Conservation (phyloP, 2,797 vertebrate genomes). For the Parambassis ranga region DNA sequence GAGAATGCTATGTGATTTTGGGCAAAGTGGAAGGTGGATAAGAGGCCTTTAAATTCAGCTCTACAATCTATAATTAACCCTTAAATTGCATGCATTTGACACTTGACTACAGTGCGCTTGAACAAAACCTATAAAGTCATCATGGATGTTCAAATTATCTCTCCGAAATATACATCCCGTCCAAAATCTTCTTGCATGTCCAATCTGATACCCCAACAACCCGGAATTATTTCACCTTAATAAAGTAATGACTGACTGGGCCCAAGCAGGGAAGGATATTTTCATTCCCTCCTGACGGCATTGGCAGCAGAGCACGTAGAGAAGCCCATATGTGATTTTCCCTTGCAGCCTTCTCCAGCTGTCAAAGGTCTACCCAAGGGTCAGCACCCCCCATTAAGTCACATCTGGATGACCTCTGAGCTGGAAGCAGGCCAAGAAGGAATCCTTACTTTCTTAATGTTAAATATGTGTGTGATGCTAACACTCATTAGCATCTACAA, state of each 20-base stretch:
- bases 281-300: not conserved
- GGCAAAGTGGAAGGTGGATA: not conserved
- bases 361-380: not conserved
- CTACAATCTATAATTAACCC: too few relatives aligned
- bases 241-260: not conserved
- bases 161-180: not conserved
- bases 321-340: constrained; percentile 13
- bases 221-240: not conserved
- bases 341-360: constrained; percentile 20
- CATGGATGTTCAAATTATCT: not conserved
- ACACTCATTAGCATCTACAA: not conserved
- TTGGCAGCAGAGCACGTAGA: not conserved
- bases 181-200: not conserved
- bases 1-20: not conserved
- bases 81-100: too few relatives aligned
- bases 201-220: not conserved
- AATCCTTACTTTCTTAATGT: not conserved
- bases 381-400: constrained; percentile 1
- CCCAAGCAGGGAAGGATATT: not conserved
- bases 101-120: too few relatives aligned
- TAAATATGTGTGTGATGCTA: too few relatives aligned
- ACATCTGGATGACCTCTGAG: constrained; percentile 26
- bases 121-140: not conserved
- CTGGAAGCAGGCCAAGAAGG: not conserved
- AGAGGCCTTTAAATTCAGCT: too few relatives aligned